Evolutionary conservation across 2,888 invertebrate genomes (phyloP).

Genomic region (Gordius sp.): DNA sequence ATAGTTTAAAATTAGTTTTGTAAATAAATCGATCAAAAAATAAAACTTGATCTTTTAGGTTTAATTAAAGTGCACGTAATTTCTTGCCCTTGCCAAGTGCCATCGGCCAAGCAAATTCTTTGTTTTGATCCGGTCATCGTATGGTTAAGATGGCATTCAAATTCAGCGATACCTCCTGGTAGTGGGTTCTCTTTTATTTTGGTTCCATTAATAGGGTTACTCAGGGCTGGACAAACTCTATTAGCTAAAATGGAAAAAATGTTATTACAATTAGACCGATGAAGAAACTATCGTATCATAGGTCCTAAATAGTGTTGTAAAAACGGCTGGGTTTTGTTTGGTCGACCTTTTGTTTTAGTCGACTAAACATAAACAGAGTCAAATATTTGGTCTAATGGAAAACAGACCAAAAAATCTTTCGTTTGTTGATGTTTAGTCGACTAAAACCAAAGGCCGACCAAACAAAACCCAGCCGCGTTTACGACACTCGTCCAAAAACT

Average conservation of each 20-base stretch:
- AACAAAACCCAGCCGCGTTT: too few relatives aligned
- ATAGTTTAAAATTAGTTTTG: too few relatives aligned
- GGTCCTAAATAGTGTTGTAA: not conserved
- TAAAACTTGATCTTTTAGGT: not conserved
- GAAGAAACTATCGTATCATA: not conserved
- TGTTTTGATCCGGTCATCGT: not conserved
- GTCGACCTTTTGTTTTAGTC: not conserved
- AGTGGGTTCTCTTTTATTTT: not conserved
- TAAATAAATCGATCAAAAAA: too few relatives aligned
- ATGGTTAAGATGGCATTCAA: not conserved
- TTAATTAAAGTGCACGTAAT: not conserved
- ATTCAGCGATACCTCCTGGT: not conserved
- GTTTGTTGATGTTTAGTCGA: too few relatives aligned
- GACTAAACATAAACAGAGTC: too few relatives aligned
- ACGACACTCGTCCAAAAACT: too few relatives aligned
- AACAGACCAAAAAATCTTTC: too few relatives aligned
- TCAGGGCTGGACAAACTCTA: not conserved
- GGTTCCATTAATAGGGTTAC: not conserved
- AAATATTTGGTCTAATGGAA: too few relatives aligned
- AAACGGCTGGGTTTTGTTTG: not conserved
- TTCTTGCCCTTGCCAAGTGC: not conserved
- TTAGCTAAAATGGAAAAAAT: conserved; percentile 3
- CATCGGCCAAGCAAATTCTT: not conserved
- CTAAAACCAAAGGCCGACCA: too few relatives aligned
- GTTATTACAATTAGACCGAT: not conserved